Evolutionary conservation across 2,113 vertebrate species (phyloP).

Genomic region (Xiphorhynchus elegans): DNA sequence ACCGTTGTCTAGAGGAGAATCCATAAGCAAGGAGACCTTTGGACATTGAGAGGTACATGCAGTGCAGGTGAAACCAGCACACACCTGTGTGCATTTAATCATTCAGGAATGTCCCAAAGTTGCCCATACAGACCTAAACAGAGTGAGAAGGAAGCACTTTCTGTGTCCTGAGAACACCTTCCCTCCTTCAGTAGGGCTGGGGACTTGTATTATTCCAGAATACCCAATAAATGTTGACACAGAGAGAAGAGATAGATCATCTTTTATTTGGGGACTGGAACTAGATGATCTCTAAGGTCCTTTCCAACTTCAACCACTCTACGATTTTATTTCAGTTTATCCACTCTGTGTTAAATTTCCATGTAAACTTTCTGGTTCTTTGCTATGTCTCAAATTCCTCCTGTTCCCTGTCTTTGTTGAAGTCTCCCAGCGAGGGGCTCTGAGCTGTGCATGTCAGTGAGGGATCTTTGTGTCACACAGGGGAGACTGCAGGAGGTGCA

Average conservation of each 20-base stretch:
- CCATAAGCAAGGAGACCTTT: background rate
- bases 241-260: background rate
- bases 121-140: background rate
- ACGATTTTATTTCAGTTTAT: background rate
- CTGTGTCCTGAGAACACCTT: background rate
- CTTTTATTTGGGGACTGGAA: background rate
- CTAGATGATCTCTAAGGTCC: background rate
- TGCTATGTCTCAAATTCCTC: background rate
- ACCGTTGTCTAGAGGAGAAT: background rate
- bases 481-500: background rate
- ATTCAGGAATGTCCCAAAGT: background rate
- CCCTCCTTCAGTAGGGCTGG: background rate
- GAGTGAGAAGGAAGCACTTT: background rate
- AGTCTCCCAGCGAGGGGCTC: background rate
- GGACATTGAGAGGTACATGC: fast-evolving
- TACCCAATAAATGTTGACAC: background rate
- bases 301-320: background rate
- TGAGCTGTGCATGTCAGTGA: background rate
- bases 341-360: background rate
- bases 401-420: background rate
- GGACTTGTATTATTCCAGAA: background rate
- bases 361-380: background rate
- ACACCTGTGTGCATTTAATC: background rate
- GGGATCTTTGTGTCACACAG: background rate
- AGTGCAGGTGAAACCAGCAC: background rate